A percentile compares a stretch with the other conserved stretches of the same genome.
Evolutionary conservation across 2,888 invertebrate species (phyloP).

Genomic region (Salpingus planirostris): DNA sequence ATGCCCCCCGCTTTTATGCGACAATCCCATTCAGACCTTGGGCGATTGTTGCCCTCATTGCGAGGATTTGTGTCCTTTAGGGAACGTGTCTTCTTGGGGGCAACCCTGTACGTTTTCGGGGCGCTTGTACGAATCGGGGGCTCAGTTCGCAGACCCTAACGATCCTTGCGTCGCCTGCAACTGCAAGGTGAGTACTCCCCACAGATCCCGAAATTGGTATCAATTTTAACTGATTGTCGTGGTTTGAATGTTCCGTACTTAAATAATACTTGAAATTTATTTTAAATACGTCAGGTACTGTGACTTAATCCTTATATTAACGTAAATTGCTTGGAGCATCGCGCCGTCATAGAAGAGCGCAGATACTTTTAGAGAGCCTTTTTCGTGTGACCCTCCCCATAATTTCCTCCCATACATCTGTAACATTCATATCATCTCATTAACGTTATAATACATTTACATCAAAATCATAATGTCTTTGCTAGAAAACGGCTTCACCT

Average conservation of each 20-base stretch:
- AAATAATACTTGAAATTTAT: not conserved
- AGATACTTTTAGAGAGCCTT: constrained; percentile 18
- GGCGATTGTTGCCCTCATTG: constrained; percentile 64
- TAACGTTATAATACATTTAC: constrained; percentile 1
- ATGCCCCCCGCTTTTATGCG: constrained; percentile 64
- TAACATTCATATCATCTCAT: constrained; percentile 16
- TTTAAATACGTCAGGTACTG: constrained; percentile 13
- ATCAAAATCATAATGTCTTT: too few species aligned
- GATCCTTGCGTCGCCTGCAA: constrained; percentile 64
- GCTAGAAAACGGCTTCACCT: too few species aligned
- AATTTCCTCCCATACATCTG: constrained; percentile 11
- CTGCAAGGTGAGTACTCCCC: constrained; percentile 54
- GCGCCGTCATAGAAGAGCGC: not conserved
- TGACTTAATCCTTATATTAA: not conserved
- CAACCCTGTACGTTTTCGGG: constrained; percentile 55
- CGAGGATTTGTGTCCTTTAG: constrained; percentile 45
- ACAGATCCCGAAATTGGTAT: not conserved
- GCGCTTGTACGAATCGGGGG: constrained; percentile 50
- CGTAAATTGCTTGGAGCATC: not conserved
- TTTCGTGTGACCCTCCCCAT: too few species aligned
- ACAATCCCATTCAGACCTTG: constrained; percentile 47
- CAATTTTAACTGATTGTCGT: constrained; percentile 13
- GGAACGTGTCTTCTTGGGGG: constrained; percentile 37
- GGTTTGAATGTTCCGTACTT: constrained; percentile 27
- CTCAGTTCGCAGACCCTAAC: constrained; percentile 50